phyloP scores from a whole-genome alignment of 2,888 invertebrate species.

The Orchesella flavescens region DNA sequence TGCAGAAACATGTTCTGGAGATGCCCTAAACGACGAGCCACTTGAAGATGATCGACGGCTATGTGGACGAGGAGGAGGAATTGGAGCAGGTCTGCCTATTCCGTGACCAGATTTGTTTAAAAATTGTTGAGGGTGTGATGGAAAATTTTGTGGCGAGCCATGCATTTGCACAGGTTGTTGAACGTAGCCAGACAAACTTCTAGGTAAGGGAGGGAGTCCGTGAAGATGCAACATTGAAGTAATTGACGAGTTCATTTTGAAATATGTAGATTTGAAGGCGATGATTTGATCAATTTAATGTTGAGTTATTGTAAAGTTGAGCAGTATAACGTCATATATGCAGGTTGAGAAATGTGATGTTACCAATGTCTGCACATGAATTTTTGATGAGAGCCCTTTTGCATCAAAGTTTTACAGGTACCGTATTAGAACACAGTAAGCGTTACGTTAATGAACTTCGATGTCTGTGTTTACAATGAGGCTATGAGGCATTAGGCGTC shows the following conservation, averaged over 20 bases:
- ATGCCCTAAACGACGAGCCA: constrained; percentile 69
- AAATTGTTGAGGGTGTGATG: constrained; percentile 54
- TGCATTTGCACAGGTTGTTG: constrained; percentile 36
- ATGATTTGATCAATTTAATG: too few relatives aligned
- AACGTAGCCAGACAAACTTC: constrained; percentile 65
- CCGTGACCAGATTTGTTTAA: constrained; percentile 32
- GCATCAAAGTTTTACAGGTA: too few relatives aligned
- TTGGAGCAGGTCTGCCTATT: constrained; percentile 65
- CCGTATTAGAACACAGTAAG: too few relatives aligned
- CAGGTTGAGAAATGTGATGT: too few relatives aligned
- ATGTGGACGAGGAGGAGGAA: constrained; percentile 72
- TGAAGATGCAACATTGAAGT: constrained; percentile 67
- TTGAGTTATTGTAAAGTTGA: too few relatives aligned
- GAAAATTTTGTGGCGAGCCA: constrained; percentile 60
- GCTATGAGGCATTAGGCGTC: too few relatives aligned
- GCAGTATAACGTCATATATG: too few relatives aligned
- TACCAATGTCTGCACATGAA: too few relatives aligned
- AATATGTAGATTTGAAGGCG: neutral
- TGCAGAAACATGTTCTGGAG: constrained; percentile 66
- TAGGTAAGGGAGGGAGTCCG: constrained; percentile 71
- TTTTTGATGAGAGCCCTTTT: too few relatives aligned
- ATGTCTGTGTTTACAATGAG: too few relatives aligned
- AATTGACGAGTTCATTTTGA: constrained; percentile 58
- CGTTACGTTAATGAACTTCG: too few relatives aligned
- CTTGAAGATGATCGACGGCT: constrained; percentile 70